phyloP scores from a whole-genome alignment of 1,140 invertebrate genomes.

The Aphelinus certus region DNA sequence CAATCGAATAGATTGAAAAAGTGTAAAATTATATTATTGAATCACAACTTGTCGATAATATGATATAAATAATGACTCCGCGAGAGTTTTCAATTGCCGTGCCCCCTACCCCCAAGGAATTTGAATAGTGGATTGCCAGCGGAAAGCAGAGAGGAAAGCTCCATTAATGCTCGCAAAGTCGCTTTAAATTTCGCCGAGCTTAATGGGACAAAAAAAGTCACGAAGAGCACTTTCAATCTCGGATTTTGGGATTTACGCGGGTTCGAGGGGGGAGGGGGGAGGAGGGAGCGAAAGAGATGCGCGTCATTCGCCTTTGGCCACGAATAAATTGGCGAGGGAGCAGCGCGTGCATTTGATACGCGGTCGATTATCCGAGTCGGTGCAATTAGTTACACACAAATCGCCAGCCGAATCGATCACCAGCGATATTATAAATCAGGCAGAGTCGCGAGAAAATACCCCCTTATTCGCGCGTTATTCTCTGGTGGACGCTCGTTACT shows the following conservation, averaged over 20 bases:
- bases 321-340: constrained; percentile 4
- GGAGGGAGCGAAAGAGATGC: no score
- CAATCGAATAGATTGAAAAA: no score
- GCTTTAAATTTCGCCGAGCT: neutral
- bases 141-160: no score
- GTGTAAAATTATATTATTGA: no score
- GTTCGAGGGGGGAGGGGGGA: neutral
- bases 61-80: no score
- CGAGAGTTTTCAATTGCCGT: no score
- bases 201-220: neutral
- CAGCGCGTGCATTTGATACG: neutral
- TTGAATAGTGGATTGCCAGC: no score
- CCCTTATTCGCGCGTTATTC: constrained; percentile 29
- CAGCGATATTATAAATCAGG: constrained; percentile 35
- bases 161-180: neutral
- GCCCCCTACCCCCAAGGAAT: no score
- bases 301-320: neutral
- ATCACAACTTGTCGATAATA: no score
- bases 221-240: neutral
- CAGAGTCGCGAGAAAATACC: constrained; percentile 14
- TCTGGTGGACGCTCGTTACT: neutral
- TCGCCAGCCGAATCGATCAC: constrained; percentile 24
- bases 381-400: constrained; percentile 25
- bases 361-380: constrained; percentile 20
- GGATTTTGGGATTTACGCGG: constrained; percentile 1